Percentiles rank a stretch among this genome's conserved stretches.
Evolutionary conservation across 2,888 invertebrate genomes (phyloP).

Genomic region (Rosalia funebris): DNA sequence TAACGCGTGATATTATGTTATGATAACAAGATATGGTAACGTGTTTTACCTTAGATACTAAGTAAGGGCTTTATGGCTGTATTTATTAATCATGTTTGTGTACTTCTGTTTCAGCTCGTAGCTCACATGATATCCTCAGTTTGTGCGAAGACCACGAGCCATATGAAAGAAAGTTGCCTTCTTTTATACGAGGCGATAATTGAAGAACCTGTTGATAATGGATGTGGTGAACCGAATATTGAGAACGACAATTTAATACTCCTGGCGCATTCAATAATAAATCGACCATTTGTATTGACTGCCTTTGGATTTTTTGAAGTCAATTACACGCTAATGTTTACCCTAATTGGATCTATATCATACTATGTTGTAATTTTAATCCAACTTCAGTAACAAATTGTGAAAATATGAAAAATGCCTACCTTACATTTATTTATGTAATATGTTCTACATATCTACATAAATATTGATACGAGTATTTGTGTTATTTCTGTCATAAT

Average conservation of each 20-base stretch:
- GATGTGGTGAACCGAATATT: neutral
- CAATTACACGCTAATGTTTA: constrained; percentile 1
- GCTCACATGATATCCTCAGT: constrained; percentile 1
- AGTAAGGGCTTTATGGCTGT: too few species aligned
- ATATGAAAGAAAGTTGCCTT: neutral
- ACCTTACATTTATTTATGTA: too few species aligned
- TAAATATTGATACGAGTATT: too few species aligned
- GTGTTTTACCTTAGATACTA: too few species aligned
- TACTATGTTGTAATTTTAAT: constrained; percentile 12
- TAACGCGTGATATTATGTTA: too few species aligned
- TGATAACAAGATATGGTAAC: too few species aligned
- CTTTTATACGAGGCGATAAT: neutral
- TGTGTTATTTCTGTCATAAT: too few species aligned
- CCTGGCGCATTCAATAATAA: neutral
- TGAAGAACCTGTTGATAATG: neutral
- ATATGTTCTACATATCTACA: too few species aligned
- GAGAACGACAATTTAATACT: neutral
- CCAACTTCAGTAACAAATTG: neutral
- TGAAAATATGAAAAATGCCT: neutral
- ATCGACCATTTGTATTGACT: neutral
- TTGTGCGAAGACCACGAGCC: neutral
- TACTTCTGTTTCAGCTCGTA: neutral
- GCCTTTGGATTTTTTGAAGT: constrained; percentile 1
- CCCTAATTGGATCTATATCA: neutral
- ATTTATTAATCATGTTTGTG: too few species aligned